Evolutionary conservation across 2,888 invertebrate species (phyloP), one percentile per base, ranked within the genome.

Genomic region (Nemotelus nigrinus): DNA sequence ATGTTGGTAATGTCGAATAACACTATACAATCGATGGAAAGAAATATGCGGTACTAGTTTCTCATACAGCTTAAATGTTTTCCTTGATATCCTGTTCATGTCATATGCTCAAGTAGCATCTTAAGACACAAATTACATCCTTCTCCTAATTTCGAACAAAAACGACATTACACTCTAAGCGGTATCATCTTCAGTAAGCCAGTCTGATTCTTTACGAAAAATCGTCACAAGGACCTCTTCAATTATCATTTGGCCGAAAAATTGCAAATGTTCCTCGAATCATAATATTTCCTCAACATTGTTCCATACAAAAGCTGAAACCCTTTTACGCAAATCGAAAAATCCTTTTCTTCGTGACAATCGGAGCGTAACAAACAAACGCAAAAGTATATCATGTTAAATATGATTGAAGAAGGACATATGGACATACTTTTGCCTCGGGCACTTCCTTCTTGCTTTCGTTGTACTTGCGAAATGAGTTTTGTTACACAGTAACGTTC

Each of bases 381-480:
- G 43, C 43, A 63, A 43, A 25, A 8, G 6, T 53, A 10, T 43
- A 41, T 10, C 63, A 43, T 41, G 25, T 25, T 25, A 63, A 43
- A 3, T 41, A 63, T 5, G 5, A 39, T 63, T 43, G 43, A 63
- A 68, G 25, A 68, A 74, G 50, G 63, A 63, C 44, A 41, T 60
- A 58, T 45, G 58, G 72, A 45, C 63, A 74, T 60, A 63, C 25
- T 41, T 25, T 74, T 55, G 74, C 74, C 74, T 63, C 8, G 44
- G 74, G 74, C 74, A 74, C 60, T 74, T 74, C 74, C 74, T 72
- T 74, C 48, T 60, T 10, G 74, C 48, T 41, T n/a, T 65, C 44
- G 8, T 8, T 41, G 41, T 7, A n/a, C 48, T 63, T 74, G 60
- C 74, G 50, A 74, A 41, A 63, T 55, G 41, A 43, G 63, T 60